Base-by-base conservation (phyloP, 2,113 vertebrate species). In the Gila orcuttii region DNA sequence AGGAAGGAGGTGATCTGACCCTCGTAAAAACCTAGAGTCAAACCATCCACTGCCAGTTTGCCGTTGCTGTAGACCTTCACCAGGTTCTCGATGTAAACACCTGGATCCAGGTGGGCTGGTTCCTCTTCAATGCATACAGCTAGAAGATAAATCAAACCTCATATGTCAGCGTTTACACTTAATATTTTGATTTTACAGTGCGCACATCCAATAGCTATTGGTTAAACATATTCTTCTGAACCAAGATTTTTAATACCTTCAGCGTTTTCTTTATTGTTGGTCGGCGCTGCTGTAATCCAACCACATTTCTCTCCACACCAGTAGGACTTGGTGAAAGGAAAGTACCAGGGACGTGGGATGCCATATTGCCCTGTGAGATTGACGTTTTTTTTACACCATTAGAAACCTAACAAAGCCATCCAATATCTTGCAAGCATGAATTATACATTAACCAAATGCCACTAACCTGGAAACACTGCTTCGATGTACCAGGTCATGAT, bases 401-500 rank as follows among this genome's bases (percentile, higher is more conserved):
- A 50, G n/a, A 31, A 86, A 23, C 25, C 2, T 50, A 2, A 39
- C 19, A 57, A 33, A 66, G 12, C 57, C n/a, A n/a, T 45, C n/a
- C n/a, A 28, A 23, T 42, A 6, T n/a, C 31, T 76, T 28, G 19
- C 19, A 52, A n/a, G 11, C 36, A 52, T 69, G 82, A 28, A 21
- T 52, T 28, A 10, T 15, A 42, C 3, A n/a, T 21, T 9, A 0
- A 73, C 19, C 10, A 55, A 21, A 1, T 21, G 3, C 2, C 3
- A 17, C 87, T 92, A 91, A 99, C 98, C 98, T 93, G 98, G 98
- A 87, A 98, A 99, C 69, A 99, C 97, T 0, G 97, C 94, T 90
- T 99, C 98, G 28, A 99, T 96, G 92, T 99, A 99, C 97, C 98
- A 99, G 0, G 98, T 99, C 96, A 99, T 96, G 85, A 97, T 82